Base-by-base conservation (phyloP, 2,888 invertebrate species). In the Caprella mutica region DNA sequence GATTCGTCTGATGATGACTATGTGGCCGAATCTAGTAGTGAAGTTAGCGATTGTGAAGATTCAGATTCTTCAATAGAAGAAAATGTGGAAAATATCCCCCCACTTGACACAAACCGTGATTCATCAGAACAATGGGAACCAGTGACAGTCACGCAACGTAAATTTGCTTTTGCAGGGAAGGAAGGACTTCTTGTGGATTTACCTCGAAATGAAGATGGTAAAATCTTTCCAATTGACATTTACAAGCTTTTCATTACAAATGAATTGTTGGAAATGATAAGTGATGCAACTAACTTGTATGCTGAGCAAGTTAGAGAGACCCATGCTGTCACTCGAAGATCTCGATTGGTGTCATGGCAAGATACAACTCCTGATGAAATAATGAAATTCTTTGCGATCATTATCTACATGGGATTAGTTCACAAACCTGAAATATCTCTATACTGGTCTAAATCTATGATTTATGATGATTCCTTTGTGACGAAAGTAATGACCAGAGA, bases 381-480 rank as follows among this genome's bases (percentile, higher is more conserved):
- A 14, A 46, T 46, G 29, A 33, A 35, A 29, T 53, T 53, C 27
- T 14, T 57, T 33, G 57, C 39, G 3, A 53, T 39, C n/a, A 5
- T 46, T 2, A 53, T 58, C 35, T 58, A 48, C 23, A 53, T 58
- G 39, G 40, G 53, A 53, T 53, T 58, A 35, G 53, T 53, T 27
- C 43, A 42, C 23, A 53, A 58, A 27, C 46, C 53, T 24, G 53
- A 58, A 39, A 26, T 58, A 12, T 42, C 26, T 12, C 48, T 53
- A 12, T 58, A 58, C 27, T 58, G 46, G 53, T 58, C 46, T 29
- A 53, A 58, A 53, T 53, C 39, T 53, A 26, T 12, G 33, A 17
- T 53, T 27, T 58, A 53, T 58, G 53, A 27, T 38, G 48, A 58
- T 53, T 48, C 38, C 9, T 53, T 58, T 58, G 58, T 44, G 46